A percentile compares a stretch with the other conserved stretches of the same genome.
phyloP scores from a whole-genome alignment of 1,140 invertebrate species.

The Grapholita molesta region DNA sequence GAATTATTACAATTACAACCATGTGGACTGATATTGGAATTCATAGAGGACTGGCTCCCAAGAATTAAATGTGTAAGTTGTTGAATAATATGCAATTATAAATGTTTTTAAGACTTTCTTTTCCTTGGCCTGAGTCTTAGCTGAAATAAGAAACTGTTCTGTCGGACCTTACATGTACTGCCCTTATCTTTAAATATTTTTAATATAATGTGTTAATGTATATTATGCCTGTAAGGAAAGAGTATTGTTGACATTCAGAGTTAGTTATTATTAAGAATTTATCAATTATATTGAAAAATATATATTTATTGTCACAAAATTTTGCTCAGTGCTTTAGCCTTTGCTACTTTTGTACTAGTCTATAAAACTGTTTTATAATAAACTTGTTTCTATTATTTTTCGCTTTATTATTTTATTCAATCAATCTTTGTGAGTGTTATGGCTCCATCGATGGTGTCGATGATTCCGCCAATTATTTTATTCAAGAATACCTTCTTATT shows the following conservation, averaged over 20 bases:
- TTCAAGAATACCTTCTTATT: too few species aligned
- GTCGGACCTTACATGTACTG: background rate
- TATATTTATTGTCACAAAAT: conserved; percentile 58
- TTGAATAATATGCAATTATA: too few species aligned
- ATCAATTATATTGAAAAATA: conserved; percentile 26
- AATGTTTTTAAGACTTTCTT: too few species aligned
- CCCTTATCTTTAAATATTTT: conserved; percentile 18
- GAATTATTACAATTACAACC: too few species aligned
- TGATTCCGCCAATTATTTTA: too few species aligned
- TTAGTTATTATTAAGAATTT: conserved; percentile 4
- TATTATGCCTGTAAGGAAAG: conserved; percentile 18
- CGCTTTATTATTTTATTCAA: conserved; percentile 32
- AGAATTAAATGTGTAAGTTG: too few species aligned
- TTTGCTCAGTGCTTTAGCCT: conserved; percentile 65
- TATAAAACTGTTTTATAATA: conserved; percentile 55
- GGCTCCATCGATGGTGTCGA: background rate
- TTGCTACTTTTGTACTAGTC: conserved; percentile 74
- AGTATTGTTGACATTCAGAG: conserved; percentile 12
- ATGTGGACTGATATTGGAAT: too few species aligned
- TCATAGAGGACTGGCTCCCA: too few species aligned
- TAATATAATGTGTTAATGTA: conserved; percentile 26
- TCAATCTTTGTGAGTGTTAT: too few species aligned
- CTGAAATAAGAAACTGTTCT: too few species aligned
- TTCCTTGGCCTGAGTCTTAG: too few species aligned
- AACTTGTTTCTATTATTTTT: conserved; percentile 51